Evolutionary conservation across 1,140 invertebrate genomes (phyloP).

Genomic region (Bicyclus anynana): DNA sequence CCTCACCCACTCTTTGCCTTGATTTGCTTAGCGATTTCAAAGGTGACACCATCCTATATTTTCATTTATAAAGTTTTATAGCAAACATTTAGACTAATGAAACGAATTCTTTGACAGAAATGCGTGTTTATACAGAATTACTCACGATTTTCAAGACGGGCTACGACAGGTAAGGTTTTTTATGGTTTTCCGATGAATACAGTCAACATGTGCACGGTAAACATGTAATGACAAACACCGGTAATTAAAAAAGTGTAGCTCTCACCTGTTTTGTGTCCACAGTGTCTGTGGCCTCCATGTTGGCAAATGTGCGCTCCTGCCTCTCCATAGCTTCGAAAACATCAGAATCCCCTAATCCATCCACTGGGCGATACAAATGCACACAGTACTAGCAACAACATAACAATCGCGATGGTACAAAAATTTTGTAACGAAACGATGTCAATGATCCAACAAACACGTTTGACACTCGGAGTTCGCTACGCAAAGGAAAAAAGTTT

Average conservation of each 20-base stretch:
- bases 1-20: constrained; percentile 67
- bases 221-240: constrained; percentile 44
- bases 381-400: constrained; percentile 63
- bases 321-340: constrained; percentile 70
- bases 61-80: constrained; percentile 12
- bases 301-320: constrained; percentile 67
- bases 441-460: constrained; percentile 68
- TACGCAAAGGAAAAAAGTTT: constrained; percentile 32
- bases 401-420: constrained; percentile 69
- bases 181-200: not conserved
- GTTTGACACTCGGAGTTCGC: constrained; percentile 48
- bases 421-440: constrained; percentile 69
- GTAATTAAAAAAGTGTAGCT: constrained; percentile 43
- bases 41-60: constrained; percentile 45
- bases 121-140: not conserved
- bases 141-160: not conserved
- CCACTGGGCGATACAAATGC: constrained; percentile 48
- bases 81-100: not conserved
- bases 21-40: constrained; percentile 51
- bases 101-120: not conserved
- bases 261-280: constrained; percentile 73
- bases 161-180: not conserved
- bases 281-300: constrained; percentile 71
- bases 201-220: constrained; percentile 28
- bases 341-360: constrained; percentile 69